Evolutionary conservation across 1,140 invertebrate genomes (phyloP).

Genomic region (Coptotermes formosanus): DNA sequence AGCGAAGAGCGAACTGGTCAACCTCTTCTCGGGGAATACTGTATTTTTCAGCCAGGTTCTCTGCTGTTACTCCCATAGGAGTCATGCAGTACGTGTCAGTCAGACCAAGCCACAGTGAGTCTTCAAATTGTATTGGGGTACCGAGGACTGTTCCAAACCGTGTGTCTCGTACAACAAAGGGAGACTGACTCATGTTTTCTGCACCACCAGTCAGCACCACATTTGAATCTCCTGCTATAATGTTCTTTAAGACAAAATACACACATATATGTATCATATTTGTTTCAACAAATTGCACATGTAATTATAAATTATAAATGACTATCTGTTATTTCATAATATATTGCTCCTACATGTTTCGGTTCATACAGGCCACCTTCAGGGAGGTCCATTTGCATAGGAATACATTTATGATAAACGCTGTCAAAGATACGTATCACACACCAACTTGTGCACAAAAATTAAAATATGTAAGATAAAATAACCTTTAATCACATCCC

Average conservation of each 20-base stretch:
- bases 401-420: too few relatives aligned
- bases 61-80: constrained; percentile 96
- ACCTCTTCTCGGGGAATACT: constrained; percentile 82
- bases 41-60: constrained; percentile 93
- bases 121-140: constrained; percentile 77
- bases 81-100: constrained; percentile 87
- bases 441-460: too few relatives aligned
- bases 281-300: too few relatives aligned
- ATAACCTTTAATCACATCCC: too few relatives aligned
- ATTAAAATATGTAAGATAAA: too few relatives aligned
- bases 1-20: constrained; percentile 84
- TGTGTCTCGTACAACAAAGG: constrained; percentile 82
- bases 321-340: too few relatives aligned
- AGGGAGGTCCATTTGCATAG: too few relatives aligned
- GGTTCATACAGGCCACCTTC: too few relatives aligned
- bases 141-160: constrained; percentile 92
- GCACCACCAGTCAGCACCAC: constrained; percentile 89
- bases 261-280: background rate
- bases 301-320: too few relatives aligned
- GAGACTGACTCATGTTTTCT: constrained; percentile 96
- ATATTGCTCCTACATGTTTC: too few relatives aligned
- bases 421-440: too few relatives aligned
- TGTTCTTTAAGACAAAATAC: constrained; percentile 64
- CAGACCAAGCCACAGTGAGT: constrained; percentile 88
- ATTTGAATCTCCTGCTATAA: constrained; percentile 78